Evolutionary conservation across 2,797 vertebrate genomes (phyloP), one percentile per base, ranked within the genome.

Genomic region (Karalla daura): DNA sequence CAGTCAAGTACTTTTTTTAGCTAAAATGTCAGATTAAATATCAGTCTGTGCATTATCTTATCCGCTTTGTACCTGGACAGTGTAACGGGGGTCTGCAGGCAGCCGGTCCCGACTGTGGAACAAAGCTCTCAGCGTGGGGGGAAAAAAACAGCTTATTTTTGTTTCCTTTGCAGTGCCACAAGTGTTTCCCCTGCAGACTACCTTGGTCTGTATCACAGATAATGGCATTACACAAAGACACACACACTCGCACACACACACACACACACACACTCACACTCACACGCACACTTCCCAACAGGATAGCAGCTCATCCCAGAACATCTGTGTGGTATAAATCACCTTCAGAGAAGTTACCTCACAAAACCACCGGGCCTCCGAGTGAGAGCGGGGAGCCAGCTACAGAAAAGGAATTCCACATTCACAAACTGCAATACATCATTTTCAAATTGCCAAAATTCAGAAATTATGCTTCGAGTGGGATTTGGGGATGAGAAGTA

Each of bases 291-390:
- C 70, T 72, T 81, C 78, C 60, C 71, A 78, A 70, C 61, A 76
- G 72, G 60, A 75, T 53, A 56, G 60, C 46, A 65, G 69, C 69
- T 86, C 74, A 76, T 83, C 75, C 55, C 49, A 37, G 66, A 86
- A 89, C 89, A 92, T 86, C 86, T 91, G 90, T 44, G 74, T 52
- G 43, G 60, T 61, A 84, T 91, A 91, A 90, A 90, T 90, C 86
- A 87, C 51, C 41, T 40, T 35, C 12, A 13, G 62, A 60, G 68
- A 74, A 60, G 78, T 80, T 76, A 83, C 69, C 63, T 89, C 86
- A 83, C 68, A 71, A 86, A n/a, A 85, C 59, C 84, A 80, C 69
- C 72, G 64, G 67, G 54, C 64, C 73, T 74, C 52, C 18, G 35
- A 71, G 63, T 67, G 66, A 84, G 70, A 78, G 74, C 49, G 64